Percentiles rank a stretch among this genome's conserved stretches.
Conservation (phyloP, 2,113 vertebrate genomes). For the Aspidoscelis tigris region DNA sequence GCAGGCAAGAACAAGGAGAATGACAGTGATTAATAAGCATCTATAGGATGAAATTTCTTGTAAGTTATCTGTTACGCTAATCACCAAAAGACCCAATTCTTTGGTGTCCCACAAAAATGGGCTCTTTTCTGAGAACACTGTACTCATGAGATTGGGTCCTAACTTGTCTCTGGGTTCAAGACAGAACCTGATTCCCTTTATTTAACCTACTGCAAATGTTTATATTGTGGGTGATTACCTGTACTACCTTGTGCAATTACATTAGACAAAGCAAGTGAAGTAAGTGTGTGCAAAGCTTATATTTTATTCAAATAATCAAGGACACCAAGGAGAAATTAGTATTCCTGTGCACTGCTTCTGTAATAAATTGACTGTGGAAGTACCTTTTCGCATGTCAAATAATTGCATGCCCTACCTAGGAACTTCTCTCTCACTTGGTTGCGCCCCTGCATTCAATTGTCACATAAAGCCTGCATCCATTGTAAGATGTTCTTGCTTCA, state of each 20-base stretch:
- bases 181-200: background rate
- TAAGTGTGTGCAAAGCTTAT: background rate
- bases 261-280: background rate
- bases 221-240: background rate
- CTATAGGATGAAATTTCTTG: constrained; percentile 32
- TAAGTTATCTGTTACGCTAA: constrained; percentile 11
- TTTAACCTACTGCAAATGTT: background rate
- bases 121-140: background rate
- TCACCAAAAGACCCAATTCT: background rate
- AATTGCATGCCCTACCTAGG: background rate
- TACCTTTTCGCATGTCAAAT: background rate
- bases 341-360: background rate
- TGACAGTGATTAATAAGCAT: background rate
- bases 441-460: background rate
- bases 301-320: too few species aligned
- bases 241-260: background rate
- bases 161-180: background rate
- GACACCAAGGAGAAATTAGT: background rate
- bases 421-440: background rate
- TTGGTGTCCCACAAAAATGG: background rate
- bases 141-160: background rate
- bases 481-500: background rate
- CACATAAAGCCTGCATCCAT: background rate
- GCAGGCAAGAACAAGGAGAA: background rate
- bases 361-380: background rate